phyloP scores from a whole-genome alignment of 2,797 vertebrate genomes.

The Todus mexicanus region DNA sequence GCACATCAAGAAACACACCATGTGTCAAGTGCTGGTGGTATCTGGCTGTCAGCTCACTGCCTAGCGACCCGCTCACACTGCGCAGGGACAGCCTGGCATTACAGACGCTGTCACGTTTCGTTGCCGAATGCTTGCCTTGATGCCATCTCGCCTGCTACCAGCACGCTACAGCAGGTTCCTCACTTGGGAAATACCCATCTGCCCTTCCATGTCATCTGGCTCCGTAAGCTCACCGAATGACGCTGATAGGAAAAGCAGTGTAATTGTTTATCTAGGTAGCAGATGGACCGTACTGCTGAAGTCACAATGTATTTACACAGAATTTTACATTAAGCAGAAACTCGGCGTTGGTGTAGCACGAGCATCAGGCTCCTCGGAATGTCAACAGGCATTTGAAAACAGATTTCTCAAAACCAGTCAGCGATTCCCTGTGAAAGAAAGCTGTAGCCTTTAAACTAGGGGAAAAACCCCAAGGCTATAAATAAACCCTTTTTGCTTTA shows the following conservation, averaged over 20 bases:
- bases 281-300: neutral
- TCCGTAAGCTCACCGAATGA: neutral
- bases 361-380: neutral
- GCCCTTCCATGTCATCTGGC: neutral
- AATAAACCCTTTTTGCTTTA: neutral
- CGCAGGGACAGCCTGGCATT: neutral
- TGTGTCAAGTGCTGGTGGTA: neutral
- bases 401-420: neutral
- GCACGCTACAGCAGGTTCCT: neutral
- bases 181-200: neutral
- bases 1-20: neutral
- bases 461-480: neutral
- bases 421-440: neutral
- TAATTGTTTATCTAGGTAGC: neutral
- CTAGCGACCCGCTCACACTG: neutral
- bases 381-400: neutral
- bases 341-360: accelerated
- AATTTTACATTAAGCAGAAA: neutral
- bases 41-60: neutral
- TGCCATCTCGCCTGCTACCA: neutral
- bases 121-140: neutral
- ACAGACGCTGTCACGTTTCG: neutral
- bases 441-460: neutral
- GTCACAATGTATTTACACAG: neutral
- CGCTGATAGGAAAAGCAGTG: neutral